Percentiles rank a stretch among this genome's conserved stretches.
Evolutionary conservation across 2,797 vertebrate species (phyloP).

Genomic region (Glyptemys insculpta): DNA sequence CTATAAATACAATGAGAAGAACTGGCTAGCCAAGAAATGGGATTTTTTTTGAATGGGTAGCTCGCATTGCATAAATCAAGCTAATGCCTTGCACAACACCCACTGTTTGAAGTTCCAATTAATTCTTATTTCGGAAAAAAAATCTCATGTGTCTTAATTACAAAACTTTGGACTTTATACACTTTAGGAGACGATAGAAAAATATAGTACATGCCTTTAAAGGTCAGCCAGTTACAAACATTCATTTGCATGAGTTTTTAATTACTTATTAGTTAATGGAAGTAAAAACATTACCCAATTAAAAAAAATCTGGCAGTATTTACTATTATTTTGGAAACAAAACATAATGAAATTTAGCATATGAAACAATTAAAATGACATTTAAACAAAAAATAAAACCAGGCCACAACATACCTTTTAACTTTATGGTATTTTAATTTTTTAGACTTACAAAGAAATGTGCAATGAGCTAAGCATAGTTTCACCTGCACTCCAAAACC

Average conservation of each 20-base stretch:
- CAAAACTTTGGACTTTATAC: neutral
- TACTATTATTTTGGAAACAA: conserved; percentile 4
- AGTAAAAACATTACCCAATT: neutral
- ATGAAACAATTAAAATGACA: conserved; percentile 4
- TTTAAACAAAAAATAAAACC: neutral
- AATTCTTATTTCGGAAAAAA: neutral
- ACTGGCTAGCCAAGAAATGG: neutral
- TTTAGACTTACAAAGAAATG: neutral
- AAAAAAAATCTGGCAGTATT: neutral
- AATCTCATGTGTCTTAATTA: neutral
- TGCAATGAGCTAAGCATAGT: neutral
- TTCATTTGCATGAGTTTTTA: neutral
- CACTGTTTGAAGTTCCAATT: neutral
- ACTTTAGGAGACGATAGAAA: neutral
- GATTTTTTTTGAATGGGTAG: neutral
- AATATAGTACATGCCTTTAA: neutral
- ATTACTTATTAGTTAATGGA: neutral
- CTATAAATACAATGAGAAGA: neutral
- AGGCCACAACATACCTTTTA: neutral
- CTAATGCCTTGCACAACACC: neutral
- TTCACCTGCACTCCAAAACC: neutral
- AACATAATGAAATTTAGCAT: neutral
- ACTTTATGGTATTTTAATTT: neutral
- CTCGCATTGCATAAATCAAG: neutral
- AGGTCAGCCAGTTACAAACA: neutral